Percentiles rank a stretch among this genome's conserved stretches.
Conservation (phyloP, 2,113 vertebrate genomes). For the Glaucidium brasilianum region DNA sequence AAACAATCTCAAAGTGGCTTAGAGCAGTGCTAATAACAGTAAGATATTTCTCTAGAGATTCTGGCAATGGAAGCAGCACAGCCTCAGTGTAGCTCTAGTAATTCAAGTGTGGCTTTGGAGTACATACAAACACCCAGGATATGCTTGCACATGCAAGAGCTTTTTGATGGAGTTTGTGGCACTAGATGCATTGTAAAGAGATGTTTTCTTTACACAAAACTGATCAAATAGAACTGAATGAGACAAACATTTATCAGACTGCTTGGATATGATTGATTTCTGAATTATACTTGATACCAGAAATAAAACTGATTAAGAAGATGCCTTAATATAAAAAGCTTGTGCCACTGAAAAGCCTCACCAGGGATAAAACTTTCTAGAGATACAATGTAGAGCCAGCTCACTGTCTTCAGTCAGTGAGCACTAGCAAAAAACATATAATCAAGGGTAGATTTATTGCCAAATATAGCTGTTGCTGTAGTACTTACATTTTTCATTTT, state of each 20-base stretch:
- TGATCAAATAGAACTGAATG: neutral
- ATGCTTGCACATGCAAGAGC: neutral
- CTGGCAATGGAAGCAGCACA: neutral
- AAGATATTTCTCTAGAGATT: neutral
- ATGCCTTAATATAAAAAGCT: neutral
- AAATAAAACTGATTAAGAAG: neutral
- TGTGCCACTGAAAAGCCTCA: neutral
- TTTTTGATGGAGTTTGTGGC: neutral
- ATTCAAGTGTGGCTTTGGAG: neutral
- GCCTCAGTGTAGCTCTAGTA: neutral
- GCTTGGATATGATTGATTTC: neutral
- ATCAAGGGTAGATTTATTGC: neutral
- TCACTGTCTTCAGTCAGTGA: neutral
- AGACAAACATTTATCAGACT: neutral
- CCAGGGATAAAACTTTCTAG: neutral
- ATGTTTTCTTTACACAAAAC: neutral
- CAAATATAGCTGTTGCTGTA: neutral
- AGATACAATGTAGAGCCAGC: neutral
- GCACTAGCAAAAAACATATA: neutral
- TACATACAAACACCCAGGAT: neutral
- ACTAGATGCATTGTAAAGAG: neutral
- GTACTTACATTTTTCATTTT: neutral
- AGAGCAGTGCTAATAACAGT: neutral
- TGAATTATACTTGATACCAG: neutral
- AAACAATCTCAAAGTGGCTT: neutral